phyloP scores from a whole-genome alignment of 1,140 invertebrate species.

The Drosophila kanapiae region DNA sequence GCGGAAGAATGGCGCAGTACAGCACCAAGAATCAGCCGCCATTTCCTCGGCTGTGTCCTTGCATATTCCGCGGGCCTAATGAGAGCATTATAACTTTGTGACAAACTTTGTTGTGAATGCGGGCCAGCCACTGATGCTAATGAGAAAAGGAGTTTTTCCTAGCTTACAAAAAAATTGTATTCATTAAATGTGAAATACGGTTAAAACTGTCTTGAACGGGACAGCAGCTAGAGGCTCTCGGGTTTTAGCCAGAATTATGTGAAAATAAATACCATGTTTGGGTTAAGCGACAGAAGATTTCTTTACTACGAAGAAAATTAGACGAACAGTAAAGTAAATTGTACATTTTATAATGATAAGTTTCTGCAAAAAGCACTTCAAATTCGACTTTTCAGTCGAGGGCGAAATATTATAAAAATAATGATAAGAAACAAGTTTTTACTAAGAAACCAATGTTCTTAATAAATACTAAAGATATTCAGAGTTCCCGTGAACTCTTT shows the following conservation, averaged over 20 bases:
- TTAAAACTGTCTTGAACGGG: background rate
- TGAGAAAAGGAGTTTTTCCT: slow-evolving; percentile 22
- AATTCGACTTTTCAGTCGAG: no score
- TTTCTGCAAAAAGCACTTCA: no score
- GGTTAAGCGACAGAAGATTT: background rate
- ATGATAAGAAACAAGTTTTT: no score
- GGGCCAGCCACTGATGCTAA: slow-evolving; percentile 31
- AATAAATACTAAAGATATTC: no score
- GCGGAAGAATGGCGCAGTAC: slow-evolving; percentile 34
- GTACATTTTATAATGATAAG: background rate
- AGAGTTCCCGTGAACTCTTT: background rate
- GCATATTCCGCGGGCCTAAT: slow-evolving; percentile 54
- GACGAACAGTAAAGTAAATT: no score
- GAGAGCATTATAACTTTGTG: slow-evolving; percentile 57
- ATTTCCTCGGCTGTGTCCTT: slow-evolving; percentile 25
- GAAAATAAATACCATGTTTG: background rate
- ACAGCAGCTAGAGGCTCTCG: background rate
- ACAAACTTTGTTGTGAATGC: slow-evolving; percentile 29
- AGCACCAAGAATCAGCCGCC: slow-evolving; percentile 16
- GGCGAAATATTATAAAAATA: no score
- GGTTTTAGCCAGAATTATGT: background rate
- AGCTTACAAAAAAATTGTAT: slow-evolving; percentile 1
- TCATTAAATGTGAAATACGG: slow-evolving; percentile 21
- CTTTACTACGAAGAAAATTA: no score
- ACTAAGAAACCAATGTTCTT: background rate